Percentiles rank a stretch among this genome's conserved stretches.
These are phyloP conservation scores for Hypotaenidia philippensis DNA, from an alignment of 2,797 vertebrate species.

Conservation along the genomic window DNA sequence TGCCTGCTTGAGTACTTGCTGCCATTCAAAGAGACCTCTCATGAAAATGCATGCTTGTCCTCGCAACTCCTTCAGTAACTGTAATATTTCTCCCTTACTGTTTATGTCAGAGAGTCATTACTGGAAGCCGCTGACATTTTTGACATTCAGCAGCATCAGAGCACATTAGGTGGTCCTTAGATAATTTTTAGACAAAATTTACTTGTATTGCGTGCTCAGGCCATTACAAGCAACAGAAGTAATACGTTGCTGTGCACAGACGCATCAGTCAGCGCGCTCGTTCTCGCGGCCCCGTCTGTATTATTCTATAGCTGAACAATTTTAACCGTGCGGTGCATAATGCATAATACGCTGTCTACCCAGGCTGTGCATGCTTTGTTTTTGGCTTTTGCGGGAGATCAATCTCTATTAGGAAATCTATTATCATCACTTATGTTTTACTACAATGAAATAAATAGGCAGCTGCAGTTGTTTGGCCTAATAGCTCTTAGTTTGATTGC, in stretches of 20 bases:
- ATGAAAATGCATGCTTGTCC: constrained; percentile 87
- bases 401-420: constrained; percentile 70
- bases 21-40: constrained; percentile 87
- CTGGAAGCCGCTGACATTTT: constrained; percentile 90
- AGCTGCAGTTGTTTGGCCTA: constrained; percentile 60
- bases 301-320: not conserved
- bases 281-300: not conserved
- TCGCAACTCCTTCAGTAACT: constrained; percentile 90
- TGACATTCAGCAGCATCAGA: constrained; percentile 86
- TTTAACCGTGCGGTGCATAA: not conserved
- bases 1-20: constrained; percentile 88
- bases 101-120: constrained; percentile 95
- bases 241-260: constrained; percentile 43
- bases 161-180: constrained; percentile 96
- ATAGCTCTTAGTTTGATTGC: constrained; percentile 61
- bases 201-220: constrained; percentile 85
- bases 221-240: constrained; percentile 89
- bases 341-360: not conserved
- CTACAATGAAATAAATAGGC: constrained; percentile 72
- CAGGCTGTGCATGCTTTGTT: not conserved
- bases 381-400: constrained; percentile 56
- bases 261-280: not conserved
- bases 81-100: constrained; percentile 90
- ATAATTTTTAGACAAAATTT: constrained; percentile 87
- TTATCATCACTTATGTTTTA: constrained; percentile 74